A percentile compares a stretch with the other conserved stretches of the same genome.
Evolutionary conservation across 1,140 invertebrate genomes (phyloP).

Genomic region (Stegodyphus dumicola): DNA sequence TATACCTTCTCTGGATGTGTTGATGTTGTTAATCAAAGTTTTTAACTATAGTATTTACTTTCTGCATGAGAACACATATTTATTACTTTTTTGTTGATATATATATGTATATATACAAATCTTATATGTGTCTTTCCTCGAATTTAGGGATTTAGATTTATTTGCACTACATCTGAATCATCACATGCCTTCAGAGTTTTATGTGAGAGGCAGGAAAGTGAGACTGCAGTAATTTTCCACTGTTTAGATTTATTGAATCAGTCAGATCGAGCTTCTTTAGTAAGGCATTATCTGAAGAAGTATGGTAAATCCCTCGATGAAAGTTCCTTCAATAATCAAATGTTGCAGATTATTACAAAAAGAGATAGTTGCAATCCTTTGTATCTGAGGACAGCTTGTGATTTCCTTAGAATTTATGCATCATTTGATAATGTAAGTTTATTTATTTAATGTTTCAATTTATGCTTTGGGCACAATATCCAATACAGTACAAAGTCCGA

Average conservation of each 20-base stretch:
- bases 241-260: constrained; percentile 41
- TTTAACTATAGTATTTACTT: too few species aligned
- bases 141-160: constrained; percentile 20
- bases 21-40: too few species aligned
- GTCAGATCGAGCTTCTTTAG: constrained; percentile 67
- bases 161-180: constrained; percentile 32
- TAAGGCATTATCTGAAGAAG: constrained; percentile 65
- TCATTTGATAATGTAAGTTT: constrained; percentile 69
- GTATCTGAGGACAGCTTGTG: constrained; percentile 69
- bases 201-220: constrained; percentile 5
- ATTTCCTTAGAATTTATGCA: constrained; percentile 69
- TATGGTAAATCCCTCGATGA: constrained; percentile 69
- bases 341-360: constrained; percentile 67
- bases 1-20: too few species aligned
- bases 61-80: too few species aligned
- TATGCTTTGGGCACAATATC: too few species aligned
- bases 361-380: constrained; percentile 68
- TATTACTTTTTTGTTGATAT: too few species aligned
- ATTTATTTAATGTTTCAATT: neutral
- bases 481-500: too few species aligned
- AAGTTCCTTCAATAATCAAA: constrained; percentile 70
- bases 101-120: too few species aligned
- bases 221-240: neutral
- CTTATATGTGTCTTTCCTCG: too few species aligned
- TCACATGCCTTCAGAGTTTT: constrained; percentile 28